Percentiles rank a stretch among this genome's conserved stretches.
Conservation (phyloP, 2,888 invertebrate genomes). For the Anorthoa munda region DNA sequence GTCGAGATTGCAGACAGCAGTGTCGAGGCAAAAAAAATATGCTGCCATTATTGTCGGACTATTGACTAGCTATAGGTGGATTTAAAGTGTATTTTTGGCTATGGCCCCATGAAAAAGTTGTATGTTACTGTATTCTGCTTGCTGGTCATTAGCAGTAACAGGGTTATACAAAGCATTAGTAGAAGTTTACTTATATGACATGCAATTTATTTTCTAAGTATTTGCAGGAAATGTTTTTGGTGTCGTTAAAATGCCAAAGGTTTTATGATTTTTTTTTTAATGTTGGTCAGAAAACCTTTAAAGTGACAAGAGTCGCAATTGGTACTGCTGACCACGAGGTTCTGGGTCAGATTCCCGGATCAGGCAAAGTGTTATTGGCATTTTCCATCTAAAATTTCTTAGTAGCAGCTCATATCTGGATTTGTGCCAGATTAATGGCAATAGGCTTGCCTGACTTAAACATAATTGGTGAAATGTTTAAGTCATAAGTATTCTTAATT, state of each 20-base stretch:
- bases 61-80: background rate
- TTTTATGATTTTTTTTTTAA: background rate
- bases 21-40: constrained; percentile 29
- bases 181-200: background rate
- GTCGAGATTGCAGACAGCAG: constrained; percentile 48
- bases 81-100: background rate
- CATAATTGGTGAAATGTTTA: no score
- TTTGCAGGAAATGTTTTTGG: no score
- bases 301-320: background rate
- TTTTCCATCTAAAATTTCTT: no score
- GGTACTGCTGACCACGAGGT: no score
- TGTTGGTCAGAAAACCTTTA: background rate
- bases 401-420: no score
- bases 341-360: no score
- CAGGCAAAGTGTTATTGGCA: no score
- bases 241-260: no score
- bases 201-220: no score
- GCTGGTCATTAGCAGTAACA: background rate
- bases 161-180: background rate
- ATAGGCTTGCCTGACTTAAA: no score
- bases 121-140: background rate
- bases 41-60: constrained; percentile 25
- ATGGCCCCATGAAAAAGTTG: background rate
- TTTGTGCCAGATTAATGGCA: no score
- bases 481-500: no score